phyloP scores from a whole-genome alignment of 2,113 vertebrate species.

The Triplophysa siluroides region DNA sequence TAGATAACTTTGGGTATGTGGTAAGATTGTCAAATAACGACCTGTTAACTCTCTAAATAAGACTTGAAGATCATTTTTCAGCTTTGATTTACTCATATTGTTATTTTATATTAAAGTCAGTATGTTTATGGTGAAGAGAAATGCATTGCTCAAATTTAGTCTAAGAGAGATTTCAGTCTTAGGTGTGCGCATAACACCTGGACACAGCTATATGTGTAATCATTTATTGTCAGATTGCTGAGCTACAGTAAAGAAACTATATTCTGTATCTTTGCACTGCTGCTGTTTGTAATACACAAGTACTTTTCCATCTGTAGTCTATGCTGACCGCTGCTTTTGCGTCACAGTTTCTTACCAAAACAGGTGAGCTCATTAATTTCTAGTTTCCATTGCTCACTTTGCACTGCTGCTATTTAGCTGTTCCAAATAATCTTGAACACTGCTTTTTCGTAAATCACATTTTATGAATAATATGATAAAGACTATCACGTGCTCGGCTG shows the following conservation, averaged over 20 bases:
- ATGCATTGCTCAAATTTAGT: background rate
- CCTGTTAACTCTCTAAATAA: background rate
- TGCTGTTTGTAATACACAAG: constrained; percentile 36
- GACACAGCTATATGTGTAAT: background rate
- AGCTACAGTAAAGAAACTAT: constrained; percentile 32
- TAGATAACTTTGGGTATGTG: background rate
- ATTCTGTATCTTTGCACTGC: constrained; percentile 54
- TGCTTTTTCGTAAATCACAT: background rate
- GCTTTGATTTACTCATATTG: constrained; percentile 1
- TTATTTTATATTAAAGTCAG: constrained; percentile 1
- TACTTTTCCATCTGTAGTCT: background rate
- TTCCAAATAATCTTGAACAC: constrained; percentile 9
- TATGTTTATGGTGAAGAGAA: constrained; percentile 11
- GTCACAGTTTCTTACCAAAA: constrained; percentile 11
- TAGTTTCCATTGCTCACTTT: constrained; percentile 13
- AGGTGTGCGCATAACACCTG: background rate
- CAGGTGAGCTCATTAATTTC: constrained; percentile 21
- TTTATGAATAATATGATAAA: background rate
- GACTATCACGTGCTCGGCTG: background rate
- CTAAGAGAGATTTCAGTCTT: background rate
- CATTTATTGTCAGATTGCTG: constrained; percentile 6
- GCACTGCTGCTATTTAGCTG: constrained; percentile 47
- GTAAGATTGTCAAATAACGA: background rate
- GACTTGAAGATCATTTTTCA: constrained; percentile 19
- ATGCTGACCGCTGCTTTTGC: constrained; percentile 3